Conservation (phyloP, 1,140 invertebrate species). For the Rhynchophorus ferrugineus region DNA sequence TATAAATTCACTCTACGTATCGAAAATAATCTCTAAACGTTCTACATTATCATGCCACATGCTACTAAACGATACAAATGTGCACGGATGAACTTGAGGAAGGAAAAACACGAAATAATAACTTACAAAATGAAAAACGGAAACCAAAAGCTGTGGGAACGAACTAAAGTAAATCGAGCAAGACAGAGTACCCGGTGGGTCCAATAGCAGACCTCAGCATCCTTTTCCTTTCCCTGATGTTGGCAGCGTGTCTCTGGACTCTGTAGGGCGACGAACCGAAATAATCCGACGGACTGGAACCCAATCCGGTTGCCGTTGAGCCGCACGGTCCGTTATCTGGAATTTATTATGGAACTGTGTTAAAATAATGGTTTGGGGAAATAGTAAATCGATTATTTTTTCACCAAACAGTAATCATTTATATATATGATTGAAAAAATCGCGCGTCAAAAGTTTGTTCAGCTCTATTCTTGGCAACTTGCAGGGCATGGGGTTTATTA, state of each 20-base stretch:
- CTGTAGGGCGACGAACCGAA: conserved; percentile 72
- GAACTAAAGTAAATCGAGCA: conserved; percentile 23
- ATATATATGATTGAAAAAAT: too few species aligned
- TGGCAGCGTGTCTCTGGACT: conserved; percentile 82
- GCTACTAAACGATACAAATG: too few species aligned
- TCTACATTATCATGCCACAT: too few species aligned
- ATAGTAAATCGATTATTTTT: too few species aligned
- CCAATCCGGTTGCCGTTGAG: conserved; percentile 30
- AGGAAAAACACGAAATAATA: neutral
- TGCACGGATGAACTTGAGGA: too few species aligned
- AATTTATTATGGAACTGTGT: conserved; percentile 19
- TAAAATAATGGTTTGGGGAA: too few species aligned
- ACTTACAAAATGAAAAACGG: conserved; percentile 17
- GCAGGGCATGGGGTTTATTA: too few species aligned
- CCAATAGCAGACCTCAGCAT: conserved; percentile 85
- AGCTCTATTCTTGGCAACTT: too few species aligned
- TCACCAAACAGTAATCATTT: neutral
- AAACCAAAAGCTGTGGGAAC: conserved; percentile 19
- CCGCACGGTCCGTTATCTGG: conserved; percentile 40
- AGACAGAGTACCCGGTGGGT: conserved; percentile 56
- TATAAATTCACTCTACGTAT: too few species aligned
- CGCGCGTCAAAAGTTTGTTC: too few species aligned
- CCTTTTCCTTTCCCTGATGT: conserved; percentile 87
- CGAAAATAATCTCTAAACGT: too few species aligned
- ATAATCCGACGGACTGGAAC: conserved; percentile 41